Evolutionary conservation across 1,140 invertebrate genomes (phyloP).

Genomic region (Pachypsylla venusta): DNA sequence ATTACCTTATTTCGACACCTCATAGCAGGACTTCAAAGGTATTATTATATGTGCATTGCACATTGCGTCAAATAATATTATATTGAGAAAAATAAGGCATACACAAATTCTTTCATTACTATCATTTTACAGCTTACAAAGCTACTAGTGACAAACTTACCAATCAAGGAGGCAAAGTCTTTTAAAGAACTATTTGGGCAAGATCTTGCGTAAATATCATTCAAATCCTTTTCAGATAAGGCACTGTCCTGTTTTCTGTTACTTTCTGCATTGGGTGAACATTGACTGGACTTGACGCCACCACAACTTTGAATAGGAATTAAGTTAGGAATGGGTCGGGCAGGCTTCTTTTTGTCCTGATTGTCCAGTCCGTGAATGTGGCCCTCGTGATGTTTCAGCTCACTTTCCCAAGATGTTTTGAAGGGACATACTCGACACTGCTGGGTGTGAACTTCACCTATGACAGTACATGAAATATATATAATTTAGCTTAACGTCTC

Average conservation of each 20-base stretch:
- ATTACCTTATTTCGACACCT: no score
- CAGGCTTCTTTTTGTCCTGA: conserved; percentile 32
- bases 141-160: conserved; percentile 31
- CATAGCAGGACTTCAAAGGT: no score
- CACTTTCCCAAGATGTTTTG: conserved; percentile 37
- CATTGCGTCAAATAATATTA: no score
- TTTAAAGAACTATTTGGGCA: conserved; percentile 31
- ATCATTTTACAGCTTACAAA: conserved; percentile 17
- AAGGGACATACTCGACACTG: conserved; percentile 32
- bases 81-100: no score
- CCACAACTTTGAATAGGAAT: conserved; percentile 40
- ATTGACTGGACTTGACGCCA: background rate
- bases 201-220: conserved; percentile 33
- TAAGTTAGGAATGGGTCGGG: conserved; percentile 49
- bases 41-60: no score
- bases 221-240: conserved; percentile 32
- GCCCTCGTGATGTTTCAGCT: conserved; percentile 36
- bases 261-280: background rate
- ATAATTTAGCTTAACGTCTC: no score
- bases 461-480: no score
- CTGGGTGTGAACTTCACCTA: no score
- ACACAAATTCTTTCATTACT: conserved; percentile 19
- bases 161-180: conserved; percentile 35
- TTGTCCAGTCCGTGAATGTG: conserved; percentile 33
- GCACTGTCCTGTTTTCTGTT: conserved; percentile 9